Evolutionary conservation across 92 coral and sea anemone species (phyloP), one percentile per base, ranked within the genome.

Genomic region (Meandrina meandrites): DNA sequence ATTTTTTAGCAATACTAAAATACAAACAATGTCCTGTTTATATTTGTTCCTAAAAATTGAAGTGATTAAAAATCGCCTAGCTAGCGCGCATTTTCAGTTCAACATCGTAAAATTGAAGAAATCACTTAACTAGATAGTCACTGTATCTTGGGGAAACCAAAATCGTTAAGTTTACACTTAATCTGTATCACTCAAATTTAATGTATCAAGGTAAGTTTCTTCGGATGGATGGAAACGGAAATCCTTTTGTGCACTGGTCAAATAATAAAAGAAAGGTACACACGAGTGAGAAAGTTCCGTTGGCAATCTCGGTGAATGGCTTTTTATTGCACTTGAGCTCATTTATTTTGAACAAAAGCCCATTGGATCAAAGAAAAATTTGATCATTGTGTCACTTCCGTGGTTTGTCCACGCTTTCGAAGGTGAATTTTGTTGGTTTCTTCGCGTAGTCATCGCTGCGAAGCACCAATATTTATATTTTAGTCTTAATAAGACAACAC

Each of bases 341-440:
- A 11, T 64, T 34, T 79, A 11, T 56, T 79, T 56, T 42, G 69
- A 57, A 53, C 35, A 56, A 30, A 54, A 54, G 24, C 70, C 70
- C 11, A n/a, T 79, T 16, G 53, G 32, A 54, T 56, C 2, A 19
- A n/a, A 57, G 57, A 24, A 78, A 21, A 17, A 21, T 32, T 79
- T 54, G 51, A 79, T 34, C 15, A 67, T 17, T 56, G 37, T 45
- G 68, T 45, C 24, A 34, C 56, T 40, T 56, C 5, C 45, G 17
- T 22, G 30, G 4, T 34, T 79, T 58, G 67, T n/a, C 81, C 81
- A 28, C 17, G 60, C 58, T 53, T 30, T 31, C 10, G 50, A 47
- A 79, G 71, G 48, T 79, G 82, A 56, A 79, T 6, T 79, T 79
- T 57, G 47, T 42, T 67, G 82, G 50, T 30, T 56, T 79, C 82